Evolutionary conservation across 1,140 invertebrate species (phyloP).

Genomic region (Bombus superbus): DNA sequence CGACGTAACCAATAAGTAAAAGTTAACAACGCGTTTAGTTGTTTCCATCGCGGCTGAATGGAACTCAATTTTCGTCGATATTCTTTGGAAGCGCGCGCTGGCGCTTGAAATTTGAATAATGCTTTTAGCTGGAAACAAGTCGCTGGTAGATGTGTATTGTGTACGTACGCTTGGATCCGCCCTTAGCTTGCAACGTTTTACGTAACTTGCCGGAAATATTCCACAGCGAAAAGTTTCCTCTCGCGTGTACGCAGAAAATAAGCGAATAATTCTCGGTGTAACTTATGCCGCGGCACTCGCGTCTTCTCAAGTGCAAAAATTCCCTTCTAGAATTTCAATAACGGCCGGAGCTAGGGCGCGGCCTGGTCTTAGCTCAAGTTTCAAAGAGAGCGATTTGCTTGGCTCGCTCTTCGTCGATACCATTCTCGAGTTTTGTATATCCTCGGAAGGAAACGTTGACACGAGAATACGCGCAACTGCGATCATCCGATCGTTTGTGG

Average conservation of each 20-base stretch:
- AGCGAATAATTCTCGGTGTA: constrained; percentile 36
- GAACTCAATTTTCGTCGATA: constrained; percentile 35
- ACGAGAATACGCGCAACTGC: neutral
- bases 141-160: neutral
- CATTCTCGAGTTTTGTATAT: neutral
- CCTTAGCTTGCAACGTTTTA: neutral
- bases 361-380: neutral
- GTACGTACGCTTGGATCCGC: neutral
- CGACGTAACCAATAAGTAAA: neutral
- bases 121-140: neutral
- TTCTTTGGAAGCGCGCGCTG: neutral
- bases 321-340: constrained; percentile 28
- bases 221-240: neutral
- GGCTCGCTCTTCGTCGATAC: neutral
- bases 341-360: neutral
- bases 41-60: neutral
- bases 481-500: neutral
- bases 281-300: constrained; percentile 16
- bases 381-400: constrained; percentile 26
- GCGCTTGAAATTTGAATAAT: constrained; percentile 32
- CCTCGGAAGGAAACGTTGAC: constrained; percentile 12
- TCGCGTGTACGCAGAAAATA: constrained; percentile 1
- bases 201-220: constrained; percentile 18
- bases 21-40: constrained; percentile 1
- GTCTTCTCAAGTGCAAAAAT: constrained; percentile 35